A percentile compares a stretch with the other conserved stretches of the same genome.
phyloP scores from a whole-genome alignment of 2,888 invertebrate species.

The Lacanobia wlatinum region DNA sequence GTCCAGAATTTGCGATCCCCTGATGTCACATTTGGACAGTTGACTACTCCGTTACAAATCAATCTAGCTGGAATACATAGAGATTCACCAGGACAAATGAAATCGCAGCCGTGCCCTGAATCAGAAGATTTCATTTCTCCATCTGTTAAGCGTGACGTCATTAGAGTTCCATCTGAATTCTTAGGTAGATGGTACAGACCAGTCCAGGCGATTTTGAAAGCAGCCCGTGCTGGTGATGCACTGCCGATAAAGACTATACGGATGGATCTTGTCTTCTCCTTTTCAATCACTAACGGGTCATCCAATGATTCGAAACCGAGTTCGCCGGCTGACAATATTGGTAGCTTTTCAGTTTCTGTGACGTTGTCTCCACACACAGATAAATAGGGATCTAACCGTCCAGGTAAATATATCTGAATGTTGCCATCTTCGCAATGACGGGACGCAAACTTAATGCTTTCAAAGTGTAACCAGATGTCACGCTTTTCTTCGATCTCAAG shows the following conservation, averaged over 20 bases:
- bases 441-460: conserved; percentile 96
- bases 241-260: conserved; percentile 94
- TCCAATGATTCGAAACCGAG: conserved; percentile 92
- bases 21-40: conserved; percentile 94
- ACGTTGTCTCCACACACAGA: conserved; percentile 97
- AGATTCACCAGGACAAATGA: conserved; percentile 96
- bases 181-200: conserved; percentile 96
- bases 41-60: conserved; percentile 96
- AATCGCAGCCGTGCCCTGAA: conserved; percentile 93
- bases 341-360: conserved; percentile 94
- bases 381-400: conserved; percentile 93
- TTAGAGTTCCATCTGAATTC: conserved; percentile 95
- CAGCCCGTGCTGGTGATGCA: conserved; percentile 95
- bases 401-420: conserved; percentile 95
- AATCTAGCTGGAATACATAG: conserved; percentile 96
- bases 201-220: conserved; percentile 97
- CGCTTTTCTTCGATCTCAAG: conserved; percentile 95
- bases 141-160: conserved; percentile 94
- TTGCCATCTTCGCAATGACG: conserved; percentile 96
- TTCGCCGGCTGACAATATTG: conserved; percentile 95
- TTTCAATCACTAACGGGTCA: conserved; percentile 90
- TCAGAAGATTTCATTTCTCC: conserved; percentile 83
- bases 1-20: conserved; percentile 88
- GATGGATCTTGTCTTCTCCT: conserved; percentile 92
- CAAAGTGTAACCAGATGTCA: conserved; percentile 96